Percentiles rank a stretch among this genome's conserved stretches.
Conservation (phyloP, 2,888 invertebrate species). For the Drosophila yooni region DNA sequence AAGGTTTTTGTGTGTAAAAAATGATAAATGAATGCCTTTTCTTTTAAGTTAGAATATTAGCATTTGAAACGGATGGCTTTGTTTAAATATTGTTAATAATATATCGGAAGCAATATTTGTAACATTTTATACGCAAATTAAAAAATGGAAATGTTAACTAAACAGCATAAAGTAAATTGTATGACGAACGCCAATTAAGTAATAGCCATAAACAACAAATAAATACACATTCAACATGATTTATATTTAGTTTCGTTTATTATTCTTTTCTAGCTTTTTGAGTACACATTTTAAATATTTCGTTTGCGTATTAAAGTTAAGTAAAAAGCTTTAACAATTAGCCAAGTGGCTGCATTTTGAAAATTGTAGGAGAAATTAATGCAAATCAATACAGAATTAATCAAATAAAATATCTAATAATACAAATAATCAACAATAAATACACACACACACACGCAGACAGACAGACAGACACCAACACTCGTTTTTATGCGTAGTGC, state of each 20-base stretch:
- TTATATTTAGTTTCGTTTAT: conserved; percentile 29
- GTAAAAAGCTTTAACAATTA: conserved; percentile 76
- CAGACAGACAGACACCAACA: conserved; percentile 22
- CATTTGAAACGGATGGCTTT: conserved; percentile 53
- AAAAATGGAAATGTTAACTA: conserved; percentile 56
- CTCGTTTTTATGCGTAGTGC: conserved; percentile 75
- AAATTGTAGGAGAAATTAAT: conserved; percentile 70
- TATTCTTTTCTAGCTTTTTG: conserved; percentile 24
- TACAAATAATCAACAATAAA: conserved; percentile 38
- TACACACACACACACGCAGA: conserved; percentile 31
- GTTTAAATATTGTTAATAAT: conserved; percentile 47
- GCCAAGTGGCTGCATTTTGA: conserved; percentile 71
- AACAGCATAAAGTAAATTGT: conserved; percentile 21
- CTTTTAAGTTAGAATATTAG: conserved; percentile 42
- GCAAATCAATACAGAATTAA: conserved; percentile 54
- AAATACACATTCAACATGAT: conserved; percentile 26
- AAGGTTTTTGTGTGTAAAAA: conserved; percentile 30
- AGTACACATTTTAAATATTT: conserved; percentile 37
- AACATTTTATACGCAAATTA: conserved; percentile 34
- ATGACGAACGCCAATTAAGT: conserved; percentile 43
- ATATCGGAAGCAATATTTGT: conserved; percentile 67
- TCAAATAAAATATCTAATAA: conserved; percentile 43
- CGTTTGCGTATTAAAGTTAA: conserved; percentile 66
- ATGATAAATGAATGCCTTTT: conserved; percentile 35
- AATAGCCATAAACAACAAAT: conserved; percentile 49